These are phyloP conservation scores for Acipenser transmontanus DNA, from an alignment of 2,797 vertebrate genomes.

Conservation along the genomic window DNA sequence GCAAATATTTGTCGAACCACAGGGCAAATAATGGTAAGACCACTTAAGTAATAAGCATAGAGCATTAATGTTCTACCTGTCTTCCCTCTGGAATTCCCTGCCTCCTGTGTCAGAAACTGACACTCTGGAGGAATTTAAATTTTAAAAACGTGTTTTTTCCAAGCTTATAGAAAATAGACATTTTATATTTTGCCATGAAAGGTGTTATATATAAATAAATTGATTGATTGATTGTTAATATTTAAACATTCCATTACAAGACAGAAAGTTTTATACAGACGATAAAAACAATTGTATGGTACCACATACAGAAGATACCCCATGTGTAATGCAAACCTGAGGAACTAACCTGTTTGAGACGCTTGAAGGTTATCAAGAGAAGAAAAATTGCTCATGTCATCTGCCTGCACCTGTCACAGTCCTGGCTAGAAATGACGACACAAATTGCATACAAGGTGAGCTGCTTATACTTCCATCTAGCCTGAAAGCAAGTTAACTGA, in stretches of 20 bases:
- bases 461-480: too few species aligned
- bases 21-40: slow-evolving; percentile 7
- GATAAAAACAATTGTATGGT: slow-evolving; percentile 14
- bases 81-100: too few species aligned
- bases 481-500: too few species aligned
- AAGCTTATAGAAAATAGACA: slow-evolving; percentile 52
- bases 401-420: too few species aligned
- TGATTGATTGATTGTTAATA: slow-evolving; percentile 39
- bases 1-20: slow-evolving; percentile 11
- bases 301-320: slow-evolving; percentile 15
- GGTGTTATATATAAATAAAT: not conserved
- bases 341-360: slow-evolving; percentile 15
- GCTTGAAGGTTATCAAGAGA: slow-evolving; percentile 12
- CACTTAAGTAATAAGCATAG: too few species aligned
- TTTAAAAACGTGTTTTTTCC: slow-evolving; percentile 11
- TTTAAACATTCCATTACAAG: slow-evolving; percentile 49
- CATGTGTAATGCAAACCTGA: slow-evolving; percentile 22
- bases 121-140: slow-evolving; percentile 11
- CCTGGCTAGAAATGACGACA: too few species aligned
- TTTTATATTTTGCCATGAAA: slow-evolving; percentile 21
- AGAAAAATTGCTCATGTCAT: slow-evolving; percentile 14
- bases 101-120: too few species aligned
- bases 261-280: slow-evolving; percentile 20
- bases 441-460: too few species aligned
- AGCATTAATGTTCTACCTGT: too few species aligned